Base-by-base conservation (phyloP, 2,113 vertebrate species). In the Oenanthe oenanthe region DNA sequence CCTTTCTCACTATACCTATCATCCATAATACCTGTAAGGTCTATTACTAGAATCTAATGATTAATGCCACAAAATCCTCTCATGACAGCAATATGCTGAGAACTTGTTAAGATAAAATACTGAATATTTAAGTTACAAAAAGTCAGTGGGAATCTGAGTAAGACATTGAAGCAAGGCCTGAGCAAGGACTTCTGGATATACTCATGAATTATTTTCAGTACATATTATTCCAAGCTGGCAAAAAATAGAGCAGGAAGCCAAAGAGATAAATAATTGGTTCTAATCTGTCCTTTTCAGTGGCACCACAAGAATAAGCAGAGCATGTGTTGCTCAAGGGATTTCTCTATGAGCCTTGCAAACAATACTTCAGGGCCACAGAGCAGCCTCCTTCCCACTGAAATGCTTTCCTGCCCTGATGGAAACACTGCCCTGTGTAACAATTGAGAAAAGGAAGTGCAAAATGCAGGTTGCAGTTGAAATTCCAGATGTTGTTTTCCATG, bases 231-330 rank as follows among this genome's bases (percentile, higher is more conserved):
- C 43, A 89, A 94, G 76, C 75, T 87, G 76, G 57, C 57, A 95
- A 75, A 92, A 92, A 91, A 92, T 67, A 89, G 40, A 91, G 89
- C 63, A 92, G 89, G 93, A 96, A 93, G 76, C 40, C 86, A 78
- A 75, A 70, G 61, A 91, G 88, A 93, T 74, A 96, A 95, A 94
- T 95, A 96, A 96, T 92, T 91, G 83, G 72, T 85, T 93, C 75
- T 92, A 83, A 94, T 76, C 71, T 85, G 78, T 82, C 65, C 72
- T 75, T 93, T 95, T 78, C 86, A 89, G 76, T 90, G 80, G 92
- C 76, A 81, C 61, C 38, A 60, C 38, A 63, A 80, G 83, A 93
- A 87, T 48, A 75, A 93, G 89, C 84, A n/a, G 9, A 84, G 82
- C 66, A 22, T 19, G 73, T 67, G 76, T 70, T 75, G 68, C 84